phyloP scores from a whole-genome alignment of 2,797 vertebrate species.

The Tenualosa thibaudeaui region DNA sequence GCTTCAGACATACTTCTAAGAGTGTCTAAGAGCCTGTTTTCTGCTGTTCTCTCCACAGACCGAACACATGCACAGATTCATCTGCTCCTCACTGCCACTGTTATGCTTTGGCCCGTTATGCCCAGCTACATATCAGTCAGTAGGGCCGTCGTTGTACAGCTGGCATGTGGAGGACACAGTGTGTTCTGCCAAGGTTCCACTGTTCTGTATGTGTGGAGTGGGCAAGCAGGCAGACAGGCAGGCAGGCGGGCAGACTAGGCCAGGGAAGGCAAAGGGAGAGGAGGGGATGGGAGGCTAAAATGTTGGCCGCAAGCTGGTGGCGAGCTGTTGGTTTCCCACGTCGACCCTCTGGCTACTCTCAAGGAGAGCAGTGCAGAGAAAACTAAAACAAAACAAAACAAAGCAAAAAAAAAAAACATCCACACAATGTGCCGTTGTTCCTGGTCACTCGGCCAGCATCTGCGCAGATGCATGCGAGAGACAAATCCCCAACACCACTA shows the following conservation, averaged over 20 bases:
- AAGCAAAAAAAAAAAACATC: slow-evolving; percentile 44
- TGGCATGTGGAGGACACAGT: slow-evolving; percentile 53
- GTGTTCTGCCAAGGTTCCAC: slow-evolving; percentile 44
- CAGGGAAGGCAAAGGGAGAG: background rate
- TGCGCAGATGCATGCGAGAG: slow-evolving; percentile 57
- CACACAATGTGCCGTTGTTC: slow-evolving; percentile 72
- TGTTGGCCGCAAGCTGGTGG: slow-evolving; percentile 44
- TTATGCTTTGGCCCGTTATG: slow-evolving; percentile 24
- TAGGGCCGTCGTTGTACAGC: slow-evolving; percentile 46
- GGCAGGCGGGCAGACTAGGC: background rate
- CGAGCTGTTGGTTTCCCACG: slow-evolving; percentile 54
- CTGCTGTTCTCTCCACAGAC: background rate
- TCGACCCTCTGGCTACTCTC: slow-evolving; percentile 60
- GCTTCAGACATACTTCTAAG: background rate
- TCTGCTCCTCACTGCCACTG: background rate
- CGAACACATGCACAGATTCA: background rate
- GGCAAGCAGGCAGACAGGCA: background rate
- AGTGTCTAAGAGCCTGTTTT: background rate
- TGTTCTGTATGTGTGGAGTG: slow-evolving; percentile 33
- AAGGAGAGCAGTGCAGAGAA: slow-evolving; percentile 48
- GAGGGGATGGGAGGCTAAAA: background rate
- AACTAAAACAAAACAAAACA: slow-evolving; percentile 35
- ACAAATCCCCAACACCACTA: slow-evolving; percentile 44
- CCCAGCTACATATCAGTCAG: slow-evolving; percentile 33
- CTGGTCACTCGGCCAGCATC: slow-evolving; percentile 65